These are phyloP conservation scores for Lophius piscatorius DNA, from an alignment of 2,113 vertebrate species.

Conservation along the genomic window DNA sequence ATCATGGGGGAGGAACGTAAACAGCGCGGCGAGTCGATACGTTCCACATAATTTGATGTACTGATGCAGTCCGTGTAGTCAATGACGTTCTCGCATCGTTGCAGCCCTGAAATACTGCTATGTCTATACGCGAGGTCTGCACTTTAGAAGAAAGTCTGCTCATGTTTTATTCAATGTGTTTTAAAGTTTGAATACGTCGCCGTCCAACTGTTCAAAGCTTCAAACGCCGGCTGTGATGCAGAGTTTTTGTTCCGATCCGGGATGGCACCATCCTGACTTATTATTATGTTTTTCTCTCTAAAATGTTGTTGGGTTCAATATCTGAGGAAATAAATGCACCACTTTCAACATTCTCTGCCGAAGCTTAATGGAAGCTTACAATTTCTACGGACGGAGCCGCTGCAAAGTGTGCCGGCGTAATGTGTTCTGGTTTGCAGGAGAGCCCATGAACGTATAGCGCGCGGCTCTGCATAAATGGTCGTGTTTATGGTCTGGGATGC, in stretches of 20 bases:
- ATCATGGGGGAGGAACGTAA: too few relatives aligned
- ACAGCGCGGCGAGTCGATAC: too few relatives aligned
- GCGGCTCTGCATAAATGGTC: constrained; percentile 24
- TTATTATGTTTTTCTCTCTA: background rate
- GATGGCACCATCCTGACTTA: background rate
- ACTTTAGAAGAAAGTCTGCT: background rate
- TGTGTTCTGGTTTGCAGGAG: constrained; percentile 5
- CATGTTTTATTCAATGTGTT: background rate
- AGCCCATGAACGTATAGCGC: background rate
- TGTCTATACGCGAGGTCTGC: background rate
- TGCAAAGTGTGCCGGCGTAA: background rate
- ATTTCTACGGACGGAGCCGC: background rate
- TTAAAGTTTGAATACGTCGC: background rate
- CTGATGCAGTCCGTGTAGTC: too few relatives aligned
- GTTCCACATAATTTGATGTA: too few relatives aligned
- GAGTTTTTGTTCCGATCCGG: background rate
- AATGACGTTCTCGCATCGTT: too few relatives aligned
- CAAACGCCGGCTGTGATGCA: background rate
- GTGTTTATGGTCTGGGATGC: background rate
- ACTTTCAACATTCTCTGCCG: background rate
- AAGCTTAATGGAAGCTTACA: background rate
- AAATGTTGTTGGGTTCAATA: background rate
- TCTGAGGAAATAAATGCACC: background rate
- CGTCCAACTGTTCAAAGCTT: background rate
- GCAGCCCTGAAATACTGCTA: background rate